These are phyloP conservation scores for Catotricha subobsoleta DNA, from an alignment of 2,888 invertebrate species.

Conservation along the genomic window DNA sequence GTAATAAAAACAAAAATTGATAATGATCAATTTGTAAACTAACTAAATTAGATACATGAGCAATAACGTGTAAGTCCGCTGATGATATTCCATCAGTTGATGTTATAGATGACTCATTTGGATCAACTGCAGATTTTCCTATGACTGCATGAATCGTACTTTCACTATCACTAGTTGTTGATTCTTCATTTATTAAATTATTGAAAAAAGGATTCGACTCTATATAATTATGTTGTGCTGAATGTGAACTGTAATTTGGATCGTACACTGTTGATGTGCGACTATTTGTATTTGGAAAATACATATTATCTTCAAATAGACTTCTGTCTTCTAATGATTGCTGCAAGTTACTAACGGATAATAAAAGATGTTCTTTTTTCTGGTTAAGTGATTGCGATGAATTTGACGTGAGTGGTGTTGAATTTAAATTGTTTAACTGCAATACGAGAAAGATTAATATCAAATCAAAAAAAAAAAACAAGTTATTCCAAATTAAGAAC, in stretches of 20 bases:
- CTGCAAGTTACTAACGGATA: too few species aligned
- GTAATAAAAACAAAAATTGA: constrained; percentile 74
- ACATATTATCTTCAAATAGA: too few species aligned
- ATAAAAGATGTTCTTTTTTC: too few species aligned
- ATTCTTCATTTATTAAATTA: background rate
- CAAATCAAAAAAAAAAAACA: background rate
- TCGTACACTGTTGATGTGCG: too few species aligned
- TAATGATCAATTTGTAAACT: constrained; percentile 86
- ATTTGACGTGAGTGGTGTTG: too few species aligned
- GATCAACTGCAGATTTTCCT: too few species aligned
- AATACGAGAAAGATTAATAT: too few species aligned
- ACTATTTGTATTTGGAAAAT: too few species aligned
- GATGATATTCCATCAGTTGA: constrained; percentile 27
- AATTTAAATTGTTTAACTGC: too few species aligned
- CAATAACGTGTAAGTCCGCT: constrained; percentile 61
- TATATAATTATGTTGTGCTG: background rate
- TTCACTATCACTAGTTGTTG: background rate
- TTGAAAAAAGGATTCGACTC: background rate
- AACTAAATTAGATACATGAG: constrained; percentile 65
- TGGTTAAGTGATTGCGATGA: too few species aligned
- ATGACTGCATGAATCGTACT: constrained; percentile 19
- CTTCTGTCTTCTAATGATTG: too few species aligned
- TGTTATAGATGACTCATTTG: background rate
- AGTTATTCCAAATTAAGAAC: background rate
- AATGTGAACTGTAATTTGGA: too few species aligned